phyloP scores from a whole-genome alignment of 2,888 invertebrate genomes.

The Mesorhabditis sp. region DNA sequence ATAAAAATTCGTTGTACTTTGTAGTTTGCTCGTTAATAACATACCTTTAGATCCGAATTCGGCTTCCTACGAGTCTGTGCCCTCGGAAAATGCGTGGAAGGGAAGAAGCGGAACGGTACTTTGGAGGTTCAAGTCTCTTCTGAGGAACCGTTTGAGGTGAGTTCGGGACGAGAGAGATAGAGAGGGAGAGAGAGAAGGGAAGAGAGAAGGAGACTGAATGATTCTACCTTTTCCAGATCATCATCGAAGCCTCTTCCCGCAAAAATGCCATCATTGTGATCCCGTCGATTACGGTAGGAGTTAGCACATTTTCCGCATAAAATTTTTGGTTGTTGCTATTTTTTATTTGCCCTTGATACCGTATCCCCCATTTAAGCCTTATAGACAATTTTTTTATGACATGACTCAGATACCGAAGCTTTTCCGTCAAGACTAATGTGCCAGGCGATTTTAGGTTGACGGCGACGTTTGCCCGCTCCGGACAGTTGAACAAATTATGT shows the following conservation, averaged over 20 bases:
- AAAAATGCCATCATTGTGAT: conserved; percentile 38
- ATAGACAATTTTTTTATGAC: too few species aligned
- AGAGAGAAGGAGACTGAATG: not conserved
- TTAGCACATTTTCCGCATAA: not conserved
- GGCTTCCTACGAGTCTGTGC: conserved; percentile 35
- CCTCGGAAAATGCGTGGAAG: conserved; percentile 33
- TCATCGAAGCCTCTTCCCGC: conserved; percentile 29
- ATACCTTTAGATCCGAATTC: conserved; percentile 30
- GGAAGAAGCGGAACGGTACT: conserved; percentile 21
- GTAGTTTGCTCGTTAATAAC: not conserved
- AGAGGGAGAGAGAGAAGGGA: too few species aligned
- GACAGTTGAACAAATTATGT: conserved; percentile 47
- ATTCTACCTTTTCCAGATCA: conserved; percentile 14
- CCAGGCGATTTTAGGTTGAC: conserved; percentile 32
- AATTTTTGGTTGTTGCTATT: not conserved
- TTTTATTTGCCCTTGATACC: not conserved
- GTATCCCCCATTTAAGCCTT: too few species aligned
- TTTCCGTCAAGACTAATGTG: too few species aligned
- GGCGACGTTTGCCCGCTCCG: conserved; percentile 47
- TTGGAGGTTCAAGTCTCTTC: conserved; percentile 28
- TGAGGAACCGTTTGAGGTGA: conserved; percentile 33
- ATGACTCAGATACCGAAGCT: too few species aligned
- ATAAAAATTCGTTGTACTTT: too few species aligned
- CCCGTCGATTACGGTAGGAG: not conserved
- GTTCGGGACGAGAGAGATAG: not conserved